Conservation (phyloP, 2,888 invertebrate genomes). For the Bombylius discolor region DNA sequence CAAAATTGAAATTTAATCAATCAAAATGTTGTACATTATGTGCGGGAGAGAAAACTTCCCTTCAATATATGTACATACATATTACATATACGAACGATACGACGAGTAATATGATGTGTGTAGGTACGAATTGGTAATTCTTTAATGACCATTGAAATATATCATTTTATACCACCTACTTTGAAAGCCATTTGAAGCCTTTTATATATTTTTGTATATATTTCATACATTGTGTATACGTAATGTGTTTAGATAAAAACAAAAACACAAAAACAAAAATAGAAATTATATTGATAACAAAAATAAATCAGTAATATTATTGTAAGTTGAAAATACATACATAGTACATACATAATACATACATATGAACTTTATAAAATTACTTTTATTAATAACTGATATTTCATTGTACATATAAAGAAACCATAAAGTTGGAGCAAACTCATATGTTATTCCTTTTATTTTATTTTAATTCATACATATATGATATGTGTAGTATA, state of each 20-base stretch:
- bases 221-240: too few species aligned
- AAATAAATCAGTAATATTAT: background rate
- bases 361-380: too few species aligned
- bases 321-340: too few species aligned
- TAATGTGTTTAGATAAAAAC: too few species aligned
- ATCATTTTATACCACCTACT: constrained; percentile 13
- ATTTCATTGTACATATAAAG: too few species aligned
- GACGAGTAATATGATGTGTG: background rate
- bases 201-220: too few species aligned
- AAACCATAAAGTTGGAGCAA: too few species aligned
- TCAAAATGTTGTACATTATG: constrained; percentile 3
- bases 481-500: too few species aligned
- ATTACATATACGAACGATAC: background rate
- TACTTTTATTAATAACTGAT: too few species aligned
- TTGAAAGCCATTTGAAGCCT: background rate
- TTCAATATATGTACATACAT: background rate
- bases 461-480: too few species aligned
- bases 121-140: background rate
- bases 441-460: too few species aligned
- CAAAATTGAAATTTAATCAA: constrained; percentile 13
- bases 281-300: background rate
- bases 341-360: too few species aligned
- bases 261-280: background rate
- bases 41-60: background rate
- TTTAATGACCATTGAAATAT: constrained; percentile 10